Conservation (phyloP, 2,113 vertebrate species). For the Equus quagga region DNA sequence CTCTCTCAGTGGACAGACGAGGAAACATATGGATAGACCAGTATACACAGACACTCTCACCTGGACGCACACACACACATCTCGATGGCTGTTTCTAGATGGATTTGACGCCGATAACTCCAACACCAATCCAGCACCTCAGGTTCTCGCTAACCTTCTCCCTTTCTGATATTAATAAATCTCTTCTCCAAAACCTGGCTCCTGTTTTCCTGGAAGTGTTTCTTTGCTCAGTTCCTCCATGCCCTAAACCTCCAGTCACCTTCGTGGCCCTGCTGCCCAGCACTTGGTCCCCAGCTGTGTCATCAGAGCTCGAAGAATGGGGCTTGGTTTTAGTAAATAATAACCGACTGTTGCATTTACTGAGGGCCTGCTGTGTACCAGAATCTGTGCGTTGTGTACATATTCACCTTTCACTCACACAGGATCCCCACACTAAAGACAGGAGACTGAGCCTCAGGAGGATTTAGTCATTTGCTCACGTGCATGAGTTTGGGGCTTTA, state of each 20-base stretch:
- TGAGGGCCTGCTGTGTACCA: too few species aligned
- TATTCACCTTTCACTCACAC: not conserved
- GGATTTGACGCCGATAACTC: not conserved
- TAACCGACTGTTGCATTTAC: too few species aligned
- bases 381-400: too few species aligned
- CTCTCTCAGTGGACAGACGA: not conserved
- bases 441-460: not conserved
- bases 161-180: accelerated
- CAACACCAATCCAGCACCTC: not conserved
- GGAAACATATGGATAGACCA: accelerated
- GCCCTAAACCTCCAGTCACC: accelerated
- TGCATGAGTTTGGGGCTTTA: not conserved
- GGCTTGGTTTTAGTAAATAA: not conserved
- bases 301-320: not conserved
- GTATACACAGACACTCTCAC: not conserved
- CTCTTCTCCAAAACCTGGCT: not conserved
- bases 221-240: not conserved
- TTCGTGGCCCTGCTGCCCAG: not conserved
- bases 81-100: not conserved
- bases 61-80: accelerated
- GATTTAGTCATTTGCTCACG: accelerated
- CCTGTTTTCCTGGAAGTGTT: accelerated
- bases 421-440: not conserved
- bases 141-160: not conserved
- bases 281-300: too few species aligned